Base-by-base conservation (phyloP, 1,140 invertebrate species). In the Centruroides vittatus region DNA sequence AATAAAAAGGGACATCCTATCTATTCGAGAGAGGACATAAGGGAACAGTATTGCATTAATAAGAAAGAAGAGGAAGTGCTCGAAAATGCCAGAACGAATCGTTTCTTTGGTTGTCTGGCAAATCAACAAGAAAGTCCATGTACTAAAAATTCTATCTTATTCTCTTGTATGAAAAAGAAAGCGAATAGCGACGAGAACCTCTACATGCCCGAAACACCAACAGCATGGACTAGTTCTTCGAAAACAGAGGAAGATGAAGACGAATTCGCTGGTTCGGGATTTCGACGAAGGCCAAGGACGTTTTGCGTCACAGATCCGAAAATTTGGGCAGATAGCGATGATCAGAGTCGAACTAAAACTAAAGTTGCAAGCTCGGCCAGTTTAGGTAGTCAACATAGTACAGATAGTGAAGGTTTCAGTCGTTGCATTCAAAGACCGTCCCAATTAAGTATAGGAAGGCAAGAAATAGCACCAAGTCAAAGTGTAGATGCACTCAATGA, bases 1-100 rank as follows among this genome's bases (percentile, higher is more conserved):
- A 71, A 70, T 58, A 73, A 73, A 58, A 70, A 73, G 47, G 72
- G 70, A 23, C 73, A 72, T 58, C 86, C 85, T 46, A 79, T 89
- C 65, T 93, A 93, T 76, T 92, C 88, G 35, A 85, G 89, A 68
- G 87, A 91, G 74, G 89, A 92, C 72, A 88, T 89, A 64, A 77
- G 84, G 49, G 87, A 89, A 69, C 86, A 93, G 73, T 94, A 94
- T 76, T 94, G 91, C 76, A 89, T 94, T 74, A 93, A 86, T 69
- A 86, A 85, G 72, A 84, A 89, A 69, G 88, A 91, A 73, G 75
- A 93, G 11, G 59, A 64, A 57, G 86, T 87, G 60, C 81, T 94
- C 65, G 89, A 93, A 71, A 67, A 67, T n/a, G 58, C 59, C 49
- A 78, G 83, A 66, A 57, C 62, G 34, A 60, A 79, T 77, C 78